phyloP scores from a whole-genome alignment of 2,888 invertebrate species.

The Caradrina kadenii region DNA sequence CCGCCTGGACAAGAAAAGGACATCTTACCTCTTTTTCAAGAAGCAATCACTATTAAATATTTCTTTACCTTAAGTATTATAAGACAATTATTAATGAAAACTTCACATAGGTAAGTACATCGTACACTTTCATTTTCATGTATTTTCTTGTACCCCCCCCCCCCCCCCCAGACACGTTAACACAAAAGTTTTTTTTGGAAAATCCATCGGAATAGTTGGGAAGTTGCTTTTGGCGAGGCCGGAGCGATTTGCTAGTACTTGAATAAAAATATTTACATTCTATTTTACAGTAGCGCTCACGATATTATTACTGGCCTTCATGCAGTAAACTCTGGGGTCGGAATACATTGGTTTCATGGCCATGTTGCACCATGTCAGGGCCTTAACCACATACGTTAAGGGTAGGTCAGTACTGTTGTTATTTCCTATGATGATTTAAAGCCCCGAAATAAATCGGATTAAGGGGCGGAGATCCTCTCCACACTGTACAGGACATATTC shows the following conservation, averaged over 20 bases:
- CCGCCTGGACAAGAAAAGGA: too few species aligned
- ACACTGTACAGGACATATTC: too few species aligned
- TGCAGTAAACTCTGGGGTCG: constrained; percentile 11
- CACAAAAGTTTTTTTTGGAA: too few species aligned
- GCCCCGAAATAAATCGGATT: neutral
- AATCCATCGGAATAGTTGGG: too few species aligned
- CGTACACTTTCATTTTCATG: too few species aligned
- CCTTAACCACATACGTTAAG: neutral
- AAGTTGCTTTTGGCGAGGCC: too few species aligned
- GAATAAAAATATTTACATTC: constrained; percentile 8
- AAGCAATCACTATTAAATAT: neutral
- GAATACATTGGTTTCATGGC: constrained; percentile 24
- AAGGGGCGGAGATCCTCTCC: too few species aligned
- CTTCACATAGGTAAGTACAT: too few species aligned
- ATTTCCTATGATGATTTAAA: neutral
- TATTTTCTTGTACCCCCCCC: too few species aligned
- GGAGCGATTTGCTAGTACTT: neutral
- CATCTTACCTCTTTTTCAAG: neutral
- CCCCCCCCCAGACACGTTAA: too few species aligned
- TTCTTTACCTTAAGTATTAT: too few species aligned
- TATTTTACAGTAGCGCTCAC: constrained; percentile 7
- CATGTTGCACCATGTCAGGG: constrained; percentile 23
- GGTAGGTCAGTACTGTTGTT: constrained; percentile 27
- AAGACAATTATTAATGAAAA: neutral
- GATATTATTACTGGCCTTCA: constrained; percentile 25